These are phyloP conservation scores for Osmerus eperlanus DNA, from an alignment of 2,113 vertebrate species.

Conservation along the genomic window DNA sequence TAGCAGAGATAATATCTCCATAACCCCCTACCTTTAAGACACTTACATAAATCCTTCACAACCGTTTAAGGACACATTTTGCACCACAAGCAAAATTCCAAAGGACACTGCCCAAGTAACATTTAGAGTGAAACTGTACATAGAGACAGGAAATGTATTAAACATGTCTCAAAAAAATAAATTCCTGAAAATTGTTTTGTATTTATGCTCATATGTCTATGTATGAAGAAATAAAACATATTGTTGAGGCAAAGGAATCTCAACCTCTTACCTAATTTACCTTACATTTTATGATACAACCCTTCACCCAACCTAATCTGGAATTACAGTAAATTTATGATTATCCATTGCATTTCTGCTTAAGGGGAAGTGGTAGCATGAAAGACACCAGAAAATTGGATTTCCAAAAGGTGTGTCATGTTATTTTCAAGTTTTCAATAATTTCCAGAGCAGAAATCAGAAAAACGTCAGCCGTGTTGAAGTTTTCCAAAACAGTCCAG, in stretches of 20 bases:
- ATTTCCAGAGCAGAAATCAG: no score
- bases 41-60: slow-evolving; percentile 19
- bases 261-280: no score
- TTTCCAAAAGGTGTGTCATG: no score
- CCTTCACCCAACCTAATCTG: no score
- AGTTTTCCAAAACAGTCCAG: no score
- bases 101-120: not conserved
- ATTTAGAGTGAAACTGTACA: not conserved
- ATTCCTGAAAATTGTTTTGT: not conserved
- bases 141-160: not conserved
- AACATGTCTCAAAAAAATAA: not conserved
- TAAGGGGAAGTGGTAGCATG: no score
- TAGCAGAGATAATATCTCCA: not conserved
- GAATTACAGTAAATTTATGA: not conserved
- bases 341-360: not conserved
- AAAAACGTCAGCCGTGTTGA: no score
- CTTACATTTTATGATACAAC: no score
- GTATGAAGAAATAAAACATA: not conserved
- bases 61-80: not conserved
- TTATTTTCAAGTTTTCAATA: no score
- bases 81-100: slow-evolving; percentile 22
- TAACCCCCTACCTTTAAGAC: slow-evolving; percentile 2
- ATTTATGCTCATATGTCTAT: not conserved
- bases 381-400: no score
- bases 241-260: no score